Conservation (phyloP, 2,113 vertebrate genomes). For the Heptranchias perlo region DNA sequence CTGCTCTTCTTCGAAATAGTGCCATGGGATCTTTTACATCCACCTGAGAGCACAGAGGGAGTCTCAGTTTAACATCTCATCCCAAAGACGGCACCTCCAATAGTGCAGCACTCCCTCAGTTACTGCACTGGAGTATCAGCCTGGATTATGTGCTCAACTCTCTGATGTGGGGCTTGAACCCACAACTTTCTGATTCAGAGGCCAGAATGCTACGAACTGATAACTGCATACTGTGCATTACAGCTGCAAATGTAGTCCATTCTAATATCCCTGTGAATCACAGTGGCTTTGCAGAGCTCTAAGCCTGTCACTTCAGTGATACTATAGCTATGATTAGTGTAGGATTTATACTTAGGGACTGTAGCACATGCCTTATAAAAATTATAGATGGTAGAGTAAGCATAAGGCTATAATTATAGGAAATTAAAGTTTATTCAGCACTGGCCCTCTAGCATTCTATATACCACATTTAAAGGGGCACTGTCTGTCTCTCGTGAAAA, state of each 20-base stretch:
- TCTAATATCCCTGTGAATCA: neutral
- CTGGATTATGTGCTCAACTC: neutral
- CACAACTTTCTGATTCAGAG: neutral
- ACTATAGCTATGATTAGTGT: neutral
- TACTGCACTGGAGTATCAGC: neutral
- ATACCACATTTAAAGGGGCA: neutral
- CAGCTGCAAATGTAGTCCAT: neutral
- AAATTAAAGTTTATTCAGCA: slow-evolving; percentile 18
- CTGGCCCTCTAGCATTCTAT: neutral
- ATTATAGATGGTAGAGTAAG: neutral
- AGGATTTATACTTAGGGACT: neutral
- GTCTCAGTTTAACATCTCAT: neutral
- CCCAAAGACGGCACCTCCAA: neutral
- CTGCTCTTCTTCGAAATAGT: neutral
- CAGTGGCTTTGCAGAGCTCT: neutral
- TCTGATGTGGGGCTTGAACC: neutral
- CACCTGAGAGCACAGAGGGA: neutral
- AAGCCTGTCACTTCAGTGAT: neutral
- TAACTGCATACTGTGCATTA: neutral
- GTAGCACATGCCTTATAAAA: neutral
- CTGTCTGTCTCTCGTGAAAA: neutral
- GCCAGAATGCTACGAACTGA: neutral
- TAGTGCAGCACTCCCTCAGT: neutral
- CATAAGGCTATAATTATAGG: neutral
- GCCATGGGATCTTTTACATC: neutral